Conservation (phyloP, 2,113 vertebrate species). For the Hystrix brachyura region DNA sequence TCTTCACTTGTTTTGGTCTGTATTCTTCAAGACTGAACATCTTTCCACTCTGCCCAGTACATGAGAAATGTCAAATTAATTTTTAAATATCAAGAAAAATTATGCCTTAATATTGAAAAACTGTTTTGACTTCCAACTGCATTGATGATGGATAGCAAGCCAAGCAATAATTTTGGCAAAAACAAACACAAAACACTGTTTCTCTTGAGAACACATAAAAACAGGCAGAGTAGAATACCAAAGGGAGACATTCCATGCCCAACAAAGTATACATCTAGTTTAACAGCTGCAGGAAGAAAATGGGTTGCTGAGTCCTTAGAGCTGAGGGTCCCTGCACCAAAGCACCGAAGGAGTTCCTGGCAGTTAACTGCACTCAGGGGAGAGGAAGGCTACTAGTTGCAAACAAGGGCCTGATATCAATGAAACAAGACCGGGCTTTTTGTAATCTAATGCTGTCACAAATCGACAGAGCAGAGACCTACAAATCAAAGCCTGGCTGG, state of each 20-base stretch:
- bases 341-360: neutral
- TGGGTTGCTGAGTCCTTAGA: neutral
- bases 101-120: conserved; percentile 26
- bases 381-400: neutral
- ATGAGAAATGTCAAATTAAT: conserved; percentile 29
- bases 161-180: conserved; percentile 36
- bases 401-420: conserved; percentile 23
- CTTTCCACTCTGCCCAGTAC: neutral
- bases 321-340: neutral
- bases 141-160: neutral
- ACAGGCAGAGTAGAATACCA: neutral
- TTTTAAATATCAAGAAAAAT: neutral
- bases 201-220: conserved; percentile 28
- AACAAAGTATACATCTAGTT: neutral
- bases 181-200: neutral
- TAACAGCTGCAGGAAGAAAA: conserved; percentile 21
- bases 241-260: conserved; percentile 49
- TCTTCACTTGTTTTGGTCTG: neutral
- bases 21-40: neutral
- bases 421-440: neutral
- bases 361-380: conserved; percentile 4
- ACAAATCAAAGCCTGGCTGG: conserved; percentile 33
- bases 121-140: conserved; percentile 24
- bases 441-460: neutral
- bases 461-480: conserved; percentile 37